Evolutionary conservation across 2,113 vertebrate species (phyloP), one percentile per base, ranked within the genome.

Genomic region (Mixornis gularis): DNA sequence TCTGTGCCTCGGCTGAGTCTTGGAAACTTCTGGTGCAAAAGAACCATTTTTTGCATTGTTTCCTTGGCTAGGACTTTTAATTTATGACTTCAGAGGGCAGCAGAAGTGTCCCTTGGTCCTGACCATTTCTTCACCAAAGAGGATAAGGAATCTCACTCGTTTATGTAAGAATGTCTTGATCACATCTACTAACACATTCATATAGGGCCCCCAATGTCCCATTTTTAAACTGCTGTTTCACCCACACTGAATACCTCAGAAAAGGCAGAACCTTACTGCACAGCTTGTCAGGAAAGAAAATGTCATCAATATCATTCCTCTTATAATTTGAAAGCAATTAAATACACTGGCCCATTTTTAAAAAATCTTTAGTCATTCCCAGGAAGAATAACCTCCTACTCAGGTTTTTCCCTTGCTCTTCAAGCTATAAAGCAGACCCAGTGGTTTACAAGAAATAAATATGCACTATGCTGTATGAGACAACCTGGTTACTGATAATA

Each of bases 171-270:
- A 34, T 44, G 19, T 43, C 77, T 80, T 63, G 41, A 79, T 86
- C 4, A 4, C 72, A 85, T 49, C 72, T 84, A 63, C 79, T 52
- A 5, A 93, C 72, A 26, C 34, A 82, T 79, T 91, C 71, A 77
- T 26, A 49, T 6, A 69, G 52, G 88, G 82, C 44, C 30, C 48
- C 38, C 48, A 80, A 14, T 26, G n/a, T 73, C 56, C 77, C 72
- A 78, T 90, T 95, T 95, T 95, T 82, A 89, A 92, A 82, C 55
- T 56, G 71, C 29, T 87, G 52, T 76, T 87, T 94, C 92, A 89
- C 87, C 79, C 81, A 95, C 86, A 80, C 49, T 69, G 43, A 86
- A 62, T 83, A 80, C 24, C 48, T 86, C 72, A 86, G 52, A 92
- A 94, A 94, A 93, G 38, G 46, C 27, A 76, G 73, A 84, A 78